These are phyloP conservation scores for Hydrocynus forskahlii DNA, from an alignment of 2,797 vertebrate species.

Conservation along the genomic window DNA sequence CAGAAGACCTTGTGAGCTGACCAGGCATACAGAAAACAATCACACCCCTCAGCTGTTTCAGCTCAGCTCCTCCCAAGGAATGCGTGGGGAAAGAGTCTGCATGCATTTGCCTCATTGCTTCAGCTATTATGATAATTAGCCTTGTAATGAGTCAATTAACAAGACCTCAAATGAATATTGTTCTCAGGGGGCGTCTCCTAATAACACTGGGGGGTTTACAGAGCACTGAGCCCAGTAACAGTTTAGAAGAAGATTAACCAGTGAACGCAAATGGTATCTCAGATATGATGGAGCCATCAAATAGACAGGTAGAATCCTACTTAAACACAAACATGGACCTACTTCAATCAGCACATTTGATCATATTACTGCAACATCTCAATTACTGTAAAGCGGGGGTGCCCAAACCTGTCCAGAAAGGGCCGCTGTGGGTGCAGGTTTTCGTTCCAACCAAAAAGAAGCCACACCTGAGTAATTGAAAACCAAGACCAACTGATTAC, in stretches of 20 bases:
- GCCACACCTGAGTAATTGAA: too few species aligned
- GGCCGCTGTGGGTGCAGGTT: too few species aligned
- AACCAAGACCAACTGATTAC: too few species aligned
- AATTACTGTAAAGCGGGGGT: too few species aligned
- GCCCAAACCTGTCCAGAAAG: too few species aligned
- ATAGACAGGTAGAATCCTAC: not conserved
- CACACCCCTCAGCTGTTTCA: not conserved
- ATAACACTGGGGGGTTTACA: not conserved
- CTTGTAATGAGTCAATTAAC: conserved; percentile 32
- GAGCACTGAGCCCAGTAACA: not conserved
- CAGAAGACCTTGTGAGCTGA: not conserved
- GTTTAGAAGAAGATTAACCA: not conserved
- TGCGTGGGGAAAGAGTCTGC: not conserved
- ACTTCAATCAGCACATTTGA: not conserved
- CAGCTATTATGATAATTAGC: conserved; percentile 11
- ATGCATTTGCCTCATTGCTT: conserved; percentile 12
- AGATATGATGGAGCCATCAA: not conserved
- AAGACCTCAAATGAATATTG: conserved; percentile 6
- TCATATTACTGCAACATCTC: not conserved
- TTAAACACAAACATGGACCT: not conserved
- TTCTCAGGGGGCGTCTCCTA: not conserved
- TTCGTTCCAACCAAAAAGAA: too few species aligned
- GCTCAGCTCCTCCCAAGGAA: not conserved
- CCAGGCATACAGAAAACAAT: not conserved
- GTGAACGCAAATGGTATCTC: not conserved